phyloP scores from a whole-genome alignment of 1,140 invertebrate genomes.

The Bombus soroeensis region DNA sequence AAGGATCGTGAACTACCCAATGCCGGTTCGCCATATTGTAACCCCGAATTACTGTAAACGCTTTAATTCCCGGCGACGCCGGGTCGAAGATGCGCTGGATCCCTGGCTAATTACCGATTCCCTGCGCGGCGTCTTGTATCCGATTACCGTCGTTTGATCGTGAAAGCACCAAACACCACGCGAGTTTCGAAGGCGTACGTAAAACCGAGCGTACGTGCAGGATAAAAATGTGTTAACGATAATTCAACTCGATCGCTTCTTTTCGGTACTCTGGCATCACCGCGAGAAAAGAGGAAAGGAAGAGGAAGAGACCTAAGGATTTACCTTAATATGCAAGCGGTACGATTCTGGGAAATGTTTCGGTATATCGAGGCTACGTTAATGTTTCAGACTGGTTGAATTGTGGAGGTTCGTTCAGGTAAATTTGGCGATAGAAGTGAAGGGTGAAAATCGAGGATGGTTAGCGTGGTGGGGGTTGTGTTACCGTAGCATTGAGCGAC shows the following conservation, averaged over 20 bases:
- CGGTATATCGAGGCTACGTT: background rate
- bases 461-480: background rate
- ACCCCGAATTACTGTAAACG: constrained; percentile 65
- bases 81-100: constrained; percentile 21
- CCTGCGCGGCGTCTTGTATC: constrained; percentile 48
- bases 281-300: background rate
- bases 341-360: background rate
- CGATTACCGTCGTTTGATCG: constrained; percentile 40
- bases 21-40: constrained; percentile 56
- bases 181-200: constrained; percentile 35
- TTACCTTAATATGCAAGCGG: background rate
- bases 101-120: constrained; percentile 28
- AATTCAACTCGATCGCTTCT: constrained; percentile 18
- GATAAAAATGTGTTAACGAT: constrained; percentile 41
- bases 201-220: constrained; percentile 35
- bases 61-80: constrained; percentile 50
- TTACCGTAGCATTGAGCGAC: background rate
- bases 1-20: constrained; percentile 12
- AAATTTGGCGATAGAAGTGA: background rate
- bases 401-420: background rate
- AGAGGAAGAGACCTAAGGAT: background rate
- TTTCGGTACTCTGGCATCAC: background rate
- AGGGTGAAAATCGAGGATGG: background rate
- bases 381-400: background rate
- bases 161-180: background rate